A percentile compares a stretch with the other conserved stretches of the same genome.
Conservation (phyloP, 2,113 vertebrate species). For the Rutilus rutilus region DNA sequence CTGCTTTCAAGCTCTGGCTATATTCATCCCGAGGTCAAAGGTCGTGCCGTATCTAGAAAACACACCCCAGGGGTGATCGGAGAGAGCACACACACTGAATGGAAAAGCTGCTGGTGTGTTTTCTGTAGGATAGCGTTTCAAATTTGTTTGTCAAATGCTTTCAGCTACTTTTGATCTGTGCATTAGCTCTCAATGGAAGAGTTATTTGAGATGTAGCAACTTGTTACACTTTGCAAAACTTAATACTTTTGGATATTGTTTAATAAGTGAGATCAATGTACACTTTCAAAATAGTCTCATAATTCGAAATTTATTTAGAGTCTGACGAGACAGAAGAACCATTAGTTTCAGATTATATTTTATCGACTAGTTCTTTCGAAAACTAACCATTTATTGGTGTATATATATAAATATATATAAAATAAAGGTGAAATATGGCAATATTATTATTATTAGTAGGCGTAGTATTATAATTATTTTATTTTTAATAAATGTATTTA, state of each 20-base stretch:
- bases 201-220: neutral
- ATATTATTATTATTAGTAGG: no score
- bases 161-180: neutral
- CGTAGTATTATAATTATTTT: no score
- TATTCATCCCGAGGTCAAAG: conserved; percentile 47
- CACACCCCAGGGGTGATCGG: conserved; percentile 28
- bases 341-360: neutral
- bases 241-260: neutral
- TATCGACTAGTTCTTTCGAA: neutral
- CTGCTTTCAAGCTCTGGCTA: conserved; percentile 50
- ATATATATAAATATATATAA: no score
- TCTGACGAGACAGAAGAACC: neutral
- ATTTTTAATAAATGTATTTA: no score
- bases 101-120: neutral
- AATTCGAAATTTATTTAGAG: neutral
- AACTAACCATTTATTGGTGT: neutral
- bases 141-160: neutral
- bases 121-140: neutral
- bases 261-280: neutral
- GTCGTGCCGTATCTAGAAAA: conserved; percentile 28
- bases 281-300: neutral
- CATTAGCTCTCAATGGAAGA: neutral
- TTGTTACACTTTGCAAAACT: neutral
- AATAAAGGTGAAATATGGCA: no score
- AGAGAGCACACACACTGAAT: neutral